phyloP scores from a whole-genome alignment of 1,140 invertebrate species.

The Aphaenogaster rudis region DNA sequence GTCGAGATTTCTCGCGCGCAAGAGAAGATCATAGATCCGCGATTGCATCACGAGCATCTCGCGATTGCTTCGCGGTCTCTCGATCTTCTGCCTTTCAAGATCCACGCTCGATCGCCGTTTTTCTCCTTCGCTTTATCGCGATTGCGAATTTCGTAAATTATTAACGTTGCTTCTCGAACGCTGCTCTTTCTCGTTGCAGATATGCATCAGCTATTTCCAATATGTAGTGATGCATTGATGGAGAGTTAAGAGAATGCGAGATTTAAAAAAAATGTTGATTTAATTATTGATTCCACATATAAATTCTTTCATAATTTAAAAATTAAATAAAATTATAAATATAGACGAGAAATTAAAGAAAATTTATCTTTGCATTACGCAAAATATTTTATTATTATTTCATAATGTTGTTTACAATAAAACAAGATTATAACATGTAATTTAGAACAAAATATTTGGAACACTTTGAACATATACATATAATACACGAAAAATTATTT shows the following conservation, averaged over 20 bases:
- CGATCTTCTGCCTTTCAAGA: constrained; percentile 60
- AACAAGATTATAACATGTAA: no score
- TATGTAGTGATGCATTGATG: neutral
- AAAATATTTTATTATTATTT: constrained; percentile 1
- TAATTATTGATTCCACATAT: neutral
- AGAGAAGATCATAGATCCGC: constrained; percentile 66
- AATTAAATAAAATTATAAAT: neutral
- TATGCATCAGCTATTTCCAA: constrained; percentile 29
- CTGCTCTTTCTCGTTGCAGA: constrained; percentile 16
- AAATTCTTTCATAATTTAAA: neutral
- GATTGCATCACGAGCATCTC: constrained; percentile 69
- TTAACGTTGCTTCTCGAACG: constrained; percentile 18
- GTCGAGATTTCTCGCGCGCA: constrained; percentile 64
- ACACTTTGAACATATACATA: neutral
- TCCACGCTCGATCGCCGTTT: constrained; percentile 47
- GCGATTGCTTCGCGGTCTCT: constrained; percentile 12
- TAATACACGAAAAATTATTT: neutral
- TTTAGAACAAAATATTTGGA: neutral
- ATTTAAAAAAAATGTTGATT: constrained; percentile 4
- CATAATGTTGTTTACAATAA: neutral
- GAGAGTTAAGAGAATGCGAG: neutral
- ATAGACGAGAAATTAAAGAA: neutral
- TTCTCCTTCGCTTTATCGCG: constrained; percentile 11
- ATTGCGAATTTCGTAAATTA: constrained; percentile 53
- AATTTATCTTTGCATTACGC: neutral